phyloP scores from a whole-genome alignment of 2,113 vertebrate genomes.

The Ptyas mucosa region DNA sequence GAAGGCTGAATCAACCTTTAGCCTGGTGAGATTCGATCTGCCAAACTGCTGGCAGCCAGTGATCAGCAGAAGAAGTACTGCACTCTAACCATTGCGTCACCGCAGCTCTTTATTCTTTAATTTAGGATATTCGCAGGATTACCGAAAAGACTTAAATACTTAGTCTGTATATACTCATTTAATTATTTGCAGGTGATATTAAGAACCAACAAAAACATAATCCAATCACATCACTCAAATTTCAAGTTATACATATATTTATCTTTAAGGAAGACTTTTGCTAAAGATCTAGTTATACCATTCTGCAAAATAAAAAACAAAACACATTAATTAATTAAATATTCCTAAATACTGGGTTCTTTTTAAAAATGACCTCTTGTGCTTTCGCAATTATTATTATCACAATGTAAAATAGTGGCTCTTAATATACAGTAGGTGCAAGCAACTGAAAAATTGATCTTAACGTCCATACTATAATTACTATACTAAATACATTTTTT shows the following conservation, averaged over 20 bases:
- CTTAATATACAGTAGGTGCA: background rate
- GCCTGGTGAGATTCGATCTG: too few relatives aligned
- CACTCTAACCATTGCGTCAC: too few relatives aligned
- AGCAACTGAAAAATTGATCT: background rate
- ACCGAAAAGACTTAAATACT: background rate
- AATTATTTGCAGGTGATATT: background rate
- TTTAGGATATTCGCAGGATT: background rate
- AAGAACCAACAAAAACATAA: slow-evolving; percentile 4
- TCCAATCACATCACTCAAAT: background rate
- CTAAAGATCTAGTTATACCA: slow-evolving; percentile 26
- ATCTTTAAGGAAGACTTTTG: slow-evolving; percentile 13
- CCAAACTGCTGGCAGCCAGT: too few relatives aligned
- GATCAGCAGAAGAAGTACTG: too few relatives aligned
- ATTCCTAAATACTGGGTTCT: background rate
- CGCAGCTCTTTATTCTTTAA: too few relatives aligned
- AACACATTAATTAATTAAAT: slow-evolving; percentile 30
- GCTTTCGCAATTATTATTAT: background rate
- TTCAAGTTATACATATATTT: background rate
- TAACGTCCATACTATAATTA: background rate
- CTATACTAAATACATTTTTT: background rate
- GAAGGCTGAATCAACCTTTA: too few relatives aligned
- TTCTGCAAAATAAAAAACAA: slow-evolving; percentile 26
- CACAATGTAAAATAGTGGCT: background rate
- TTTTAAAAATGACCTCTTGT: background rate
- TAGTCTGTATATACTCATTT: background rate